phyloP scores from a whole-genome alignment of 2,888 invertebrate genomes.

The Hoplodrina ambigua region DNA sequence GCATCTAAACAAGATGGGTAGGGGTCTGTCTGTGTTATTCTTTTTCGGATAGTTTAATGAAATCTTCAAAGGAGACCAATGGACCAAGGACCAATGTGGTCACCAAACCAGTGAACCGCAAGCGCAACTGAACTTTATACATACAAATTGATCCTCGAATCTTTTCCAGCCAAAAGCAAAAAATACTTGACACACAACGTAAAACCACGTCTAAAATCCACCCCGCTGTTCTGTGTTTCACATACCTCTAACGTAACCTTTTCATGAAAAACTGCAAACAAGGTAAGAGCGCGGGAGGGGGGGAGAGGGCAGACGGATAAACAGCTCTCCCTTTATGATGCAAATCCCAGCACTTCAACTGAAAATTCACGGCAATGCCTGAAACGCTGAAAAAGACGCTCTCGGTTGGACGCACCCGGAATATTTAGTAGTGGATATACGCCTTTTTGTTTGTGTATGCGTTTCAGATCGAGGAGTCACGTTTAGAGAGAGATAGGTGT shows the following conservation, averaged over 20 bases:
- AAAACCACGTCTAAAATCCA: conserved; percentile 24
- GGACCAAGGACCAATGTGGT: too few species aligned
- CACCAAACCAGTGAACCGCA: too few species aligned
- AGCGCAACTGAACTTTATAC: neutral
- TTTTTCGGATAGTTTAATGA: neutral
- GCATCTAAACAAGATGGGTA: too few species aligned
- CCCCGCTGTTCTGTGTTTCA: conserved; percentile 34
- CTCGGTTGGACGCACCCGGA: conserved; percentile 62
- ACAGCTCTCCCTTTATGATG: conserved; percentile 68
- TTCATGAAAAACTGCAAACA: conserved; percentile 67
- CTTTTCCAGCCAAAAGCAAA: neutral
- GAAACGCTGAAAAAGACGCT: conserved; percentile 71
- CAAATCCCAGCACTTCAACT: conserved; percentile 70
- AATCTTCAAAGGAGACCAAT: neutral
- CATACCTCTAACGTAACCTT: conserved; percentile 60
- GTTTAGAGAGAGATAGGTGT: conserved; percentile 48
- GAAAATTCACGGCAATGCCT: conserved; percentile 67
- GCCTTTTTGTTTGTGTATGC: conserved; percentile 57
- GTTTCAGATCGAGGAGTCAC: conserved; percentile 59
- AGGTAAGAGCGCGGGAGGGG: conserved; percentile 37
- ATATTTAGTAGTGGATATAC: conserved; percentile 64
- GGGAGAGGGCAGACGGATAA: conserved; percentile 47
- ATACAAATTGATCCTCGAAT: neutral
- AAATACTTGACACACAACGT: conserved; percentile 16
- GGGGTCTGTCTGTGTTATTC: too few species aligned